Percentiles rank a stretch among this genome's conserved stretches.
Conservation (phyloP, 1,140 invertebrate species). For the Zaprionus tsacasi region DNA sequence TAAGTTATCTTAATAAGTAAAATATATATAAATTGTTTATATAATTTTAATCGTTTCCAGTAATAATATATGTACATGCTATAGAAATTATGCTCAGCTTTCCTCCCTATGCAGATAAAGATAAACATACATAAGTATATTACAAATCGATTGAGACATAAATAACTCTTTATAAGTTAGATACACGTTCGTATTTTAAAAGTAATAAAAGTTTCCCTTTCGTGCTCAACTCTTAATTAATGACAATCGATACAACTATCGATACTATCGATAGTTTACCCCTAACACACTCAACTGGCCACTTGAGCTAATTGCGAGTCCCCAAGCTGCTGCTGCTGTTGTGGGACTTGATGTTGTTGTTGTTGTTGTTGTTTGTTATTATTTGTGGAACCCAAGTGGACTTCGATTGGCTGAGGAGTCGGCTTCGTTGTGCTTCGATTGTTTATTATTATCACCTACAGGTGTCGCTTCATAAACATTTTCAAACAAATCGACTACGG, state of each 20-base stretch:
- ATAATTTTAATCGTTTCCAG: too few relatives aligned
- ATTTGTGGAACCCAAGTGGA: slow-evolving; percentile 17
- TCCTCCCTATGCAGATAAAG: too few relatives aligned
- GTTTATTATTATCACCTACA: slow-evolving; percentile 83
- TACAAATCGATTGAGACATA: too few relatives aligned
- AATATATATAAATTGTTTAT: too few relatives aligned
- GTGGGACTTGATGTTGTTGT: background rate
- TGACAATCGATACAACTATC: background rate
- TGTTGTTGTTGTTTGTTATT: background rate
- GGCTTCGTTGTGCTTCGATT: slow-evolving; percentile 68
- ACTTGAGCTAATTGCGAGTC: background rate
- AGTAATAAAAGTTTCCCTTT: background rate
- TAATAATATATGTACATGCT: too few relatives aligned
- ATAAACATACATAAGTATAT: too few relatives aligned
- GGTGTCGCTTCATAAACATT: slow-evolving; percentile 82
- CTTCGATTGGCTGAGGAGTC: slow-evolving; percentile 68
- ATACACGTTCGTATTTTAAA: background rate
- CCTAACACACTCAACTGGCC: background rate
- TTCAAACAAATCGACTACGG: slow-evolving; percentile 65
- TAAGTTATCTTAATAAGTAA: too few relatives aligned
- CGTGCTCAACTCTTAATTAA: background rate
- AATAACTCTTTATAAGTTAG: too few relatives aligned
- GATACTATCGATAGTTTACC: slow-evolving; percentile 6
- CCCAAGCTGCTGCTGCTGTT: background rate
- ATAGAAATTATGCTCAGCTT: too few relatives aligned